phyloP scores from a whole-genome alignment of 2,888 invertebrate genomes.

The Melinaea marsaeus region DNA sequence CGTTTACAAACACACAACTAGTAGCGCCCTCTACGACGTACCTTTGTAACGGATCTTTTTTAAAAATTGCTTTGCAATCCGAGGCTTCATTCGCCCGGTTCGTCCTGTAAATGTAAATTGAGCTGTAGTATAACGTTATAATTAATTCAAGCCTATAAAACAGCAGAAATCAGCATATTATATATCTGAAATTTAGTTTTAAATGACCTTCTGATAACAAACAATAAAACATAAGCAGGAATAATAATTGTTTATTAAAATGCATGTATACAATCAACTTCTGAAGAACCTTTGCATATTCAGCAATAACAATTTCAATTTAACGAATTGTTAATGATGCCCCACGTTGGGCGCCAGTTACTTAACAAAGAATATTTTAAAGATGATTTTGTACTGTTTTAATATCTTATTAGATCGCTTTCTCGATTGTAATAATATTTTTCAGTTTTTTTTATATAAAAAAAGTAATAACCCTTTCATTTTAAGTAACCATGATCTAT shows the following conservation, averaged over 20 bases:
- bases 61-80: conserved; percentile 59
- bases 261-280: conserved; percentile 28
- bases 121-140: background rate
- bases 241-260: conserved; percentile 14
- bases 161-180: no score
- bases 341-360: conserved; percentile 20
- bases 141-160: no score
- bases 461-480: no score
- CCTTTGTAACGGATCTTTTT: conserved; percentile 72
- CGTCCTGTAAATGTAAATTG: conserved; percentile 57
- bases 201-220: background rate
- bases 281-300: conserved; percentile 25
- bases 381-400: no score
- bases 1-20: conserved; percentile 27
- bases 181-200: no score
- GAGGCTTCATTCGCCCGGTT: conserved; percentile 59
- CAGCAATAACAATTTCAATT: conserved; percentile 26
- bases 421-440: no score
- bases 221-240: background rate
- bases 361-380: background rate
- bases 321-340: conserved; percentile 7
- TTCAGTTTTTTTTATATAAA: no score
- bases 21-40: conserved; percentile 64
- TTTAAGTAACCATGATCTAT: no score
- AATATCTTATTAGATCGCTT: no score